phyloP scores from a whole-genome alignment of 2,113 vertebrate genomes.

The Cynocephalus volans region DNA sequence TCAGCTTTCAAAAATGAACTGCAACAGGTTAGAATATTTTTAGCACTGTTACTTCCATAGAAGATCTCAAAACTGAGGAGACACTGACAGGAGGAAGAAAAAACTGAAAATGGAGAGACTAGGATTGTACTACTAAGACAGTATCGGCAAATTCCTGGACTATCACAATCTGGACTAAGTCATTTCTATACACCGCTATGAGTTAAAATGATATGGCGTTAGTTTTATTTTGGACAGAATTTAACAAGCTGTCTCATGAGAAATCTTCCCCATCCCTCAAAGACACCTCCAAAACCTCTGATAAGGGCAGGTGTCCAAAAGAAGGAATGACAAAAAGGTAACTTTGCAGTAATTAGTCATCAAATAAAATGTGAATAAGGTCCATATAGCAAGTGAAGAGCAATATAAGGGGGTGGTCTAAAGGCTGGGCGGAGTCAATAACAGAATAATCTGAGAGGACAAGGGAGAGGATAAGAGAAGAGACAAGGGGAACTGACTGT shows the following conservation, averaged over 20 bases:
- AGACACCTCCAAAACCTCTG: neutral
- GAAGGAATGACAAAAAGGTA: neutral
- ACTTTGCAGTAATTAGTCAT: slow-evolving; percentile 15
- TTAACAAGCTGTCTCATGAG: slow-evolving; percentile 31
- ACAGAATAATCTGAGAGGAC: neutral
- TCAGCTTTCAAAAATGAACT: neutral
- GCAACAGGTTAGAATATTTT: neutral
- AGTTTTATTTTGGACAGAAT: slow-evolving; percentile 18
- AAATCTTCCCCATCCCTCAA: neutral
- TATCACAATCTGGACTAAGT: neutral
- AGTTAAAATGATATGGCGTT: slow-evolving; percentile 1
- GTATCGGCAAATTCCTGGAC: neutral
- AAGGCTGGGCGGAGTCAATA: neutral
- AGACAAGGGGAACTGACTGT: neutral
- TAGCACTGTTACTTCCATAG: neutral
- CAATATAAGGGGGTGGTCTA: neutral
- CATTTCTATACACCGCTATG: neutral
- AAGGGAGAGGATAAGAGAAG: neutral
- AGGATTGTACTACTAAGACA: neutral
- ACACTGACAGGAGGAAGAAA: neutral
- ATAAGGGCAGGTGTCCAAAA: neutral
- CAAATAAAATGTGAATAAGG: slow-evolving; percentile 25
- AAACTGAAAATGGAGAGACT: neutral
- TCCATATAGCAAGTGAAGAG: neutral
- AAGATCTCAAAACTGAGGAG: slow-evolving; percentile 31